phyloP scores from a whole-genome alignment of 1,140 invertebrate genomes.

The Macrotrachela quadricornifera region DNA sequence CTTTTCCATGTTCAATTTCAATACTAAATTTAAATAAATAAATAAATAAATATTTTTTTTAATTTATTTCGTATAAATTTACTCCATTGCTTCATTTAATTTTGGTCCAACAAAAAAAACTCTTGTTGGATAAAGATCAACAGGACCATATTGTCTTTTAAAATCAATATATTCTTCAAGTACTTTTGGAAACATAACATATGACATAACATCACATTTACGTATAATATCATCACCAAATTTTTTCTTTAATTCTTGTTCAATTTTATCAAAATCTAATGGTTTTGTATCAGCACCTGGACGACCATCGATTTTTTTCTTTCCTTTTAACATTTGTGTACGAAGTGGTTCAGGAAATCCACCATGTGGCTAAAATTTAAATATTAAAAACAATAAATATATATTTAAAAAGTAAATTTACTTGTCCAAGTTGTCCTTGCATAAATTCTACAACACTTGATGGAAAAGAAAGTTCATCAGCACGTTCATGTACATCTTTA shows the following conservation, averaged over 20 bases:
- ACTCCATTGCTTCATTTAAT: slow-evolving; percentile 83
- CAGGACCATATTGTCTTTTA: slow-evolving; percentile 69
- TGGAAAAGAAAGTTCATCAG: slow-evolving; percentile 89
- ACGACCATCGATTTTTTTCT: slow-evolving; percentile 46
- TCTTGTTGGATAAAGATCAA: slow-evolving; percentile 78
- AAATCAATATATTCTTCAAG: slow-evolving; percentile 77
- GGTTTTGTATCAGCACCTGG: slow-evolving; percentile 63
- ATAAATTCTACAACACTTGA: slow-evolving; percentile 91
- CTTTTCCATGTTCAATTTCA: slow-evolving; percentile 82
- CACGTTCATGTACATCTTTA: slow-evolving; percentile 57
- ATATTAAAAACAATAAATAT: background rate
- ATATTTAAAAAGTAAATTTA: slow-evolving; percentile 39
- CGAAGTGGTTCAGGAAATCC: slow-evolving; percentile 75
- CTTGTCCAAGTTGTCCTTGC: slow-evolving; percentile 75
- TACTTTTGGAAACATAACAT: slow-evolving; percentile 84
- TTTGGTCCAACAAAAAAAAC: slow-evolving; percentile 88
- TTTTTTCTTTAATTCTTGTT: slow-evolving; percentile 50
- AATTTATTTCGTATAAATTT: background rate
- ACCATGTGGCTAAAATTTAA: background rate
- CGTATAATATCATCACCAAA: slow-evolving; percentile 39
- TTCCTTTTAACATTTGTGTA: slow-evolving; percentile 34
- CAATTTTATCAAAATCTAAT: slow-evolving; percentile 65
- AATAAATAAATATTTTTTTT: too few relatives aligned
- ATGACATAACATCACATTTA: slow-evolving; percentile 77
- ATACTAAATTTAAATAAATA: too few relatives aligned